phyloP scores from a whole-genome alignment of 2,113 vertebrate species.

The Gambusia holbrooki region DNA sequence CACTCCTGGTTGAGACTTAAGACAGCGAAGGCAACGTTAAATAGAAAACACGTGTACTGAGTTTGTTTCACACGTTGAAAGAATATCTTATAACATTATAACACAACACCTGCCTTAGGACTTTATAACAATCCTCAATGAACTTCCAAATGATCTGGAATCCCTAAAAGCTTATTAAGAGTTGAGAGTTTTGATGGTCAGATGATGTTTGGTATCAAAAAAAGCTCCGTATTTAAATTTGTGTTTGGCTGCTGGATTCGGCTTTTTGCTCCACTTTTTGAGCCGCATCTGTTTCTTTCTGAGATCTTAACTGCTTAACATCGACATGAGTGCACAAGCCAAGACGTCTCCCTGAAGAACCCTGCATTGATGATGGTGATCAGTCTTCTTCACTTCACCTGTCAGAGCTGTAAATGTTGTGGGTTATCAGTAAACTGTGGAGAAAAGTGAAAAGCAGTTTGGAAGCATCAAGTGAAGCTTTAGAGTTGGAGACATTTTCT shows the following conservation, averaged over 20 bases:
- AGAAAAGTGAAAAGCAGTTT: constrained; percentile 1
- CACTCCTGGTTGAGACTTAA: too few species aligned
- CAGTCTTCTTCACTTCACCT: constrained; percentile 1
- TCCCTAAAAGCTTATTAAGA: not conserved
- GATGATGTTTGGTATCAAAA: not conserved
- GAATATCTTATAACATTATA: not conserved
- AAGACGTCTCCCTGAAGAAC: not conserved
- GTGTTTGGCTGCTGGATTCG: not conserved
- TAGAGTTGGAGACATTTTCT: not conserved
- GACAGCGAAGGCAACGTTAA: too few species aligned
- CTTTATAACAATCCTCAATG: not conserved
- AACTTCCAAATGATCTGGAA: not conserved
- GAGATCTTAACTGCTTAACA: not conserved
- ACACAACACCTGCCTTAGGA: not conserved
- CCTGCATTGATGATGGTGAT: not conserved
- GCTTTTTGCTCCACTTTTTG: not conserved
- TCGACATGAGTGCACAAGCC: not conserved
- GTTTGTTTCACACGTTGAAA: too few species aligned
- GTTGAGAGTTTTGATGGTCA: not conserved
- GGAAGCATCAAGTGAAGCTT: not conserved
- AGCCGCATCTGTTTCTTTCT: not conserved
- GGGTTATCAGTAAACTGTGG: not conserved
- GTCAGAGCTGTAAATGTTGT: not conserved
- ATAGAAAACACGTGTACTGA: too few species aligned
- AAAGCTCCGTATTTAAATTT: not conserved